Conservation (phyloP, 2,797 vertebrate species). For the Syngnathus acus region DNA sequence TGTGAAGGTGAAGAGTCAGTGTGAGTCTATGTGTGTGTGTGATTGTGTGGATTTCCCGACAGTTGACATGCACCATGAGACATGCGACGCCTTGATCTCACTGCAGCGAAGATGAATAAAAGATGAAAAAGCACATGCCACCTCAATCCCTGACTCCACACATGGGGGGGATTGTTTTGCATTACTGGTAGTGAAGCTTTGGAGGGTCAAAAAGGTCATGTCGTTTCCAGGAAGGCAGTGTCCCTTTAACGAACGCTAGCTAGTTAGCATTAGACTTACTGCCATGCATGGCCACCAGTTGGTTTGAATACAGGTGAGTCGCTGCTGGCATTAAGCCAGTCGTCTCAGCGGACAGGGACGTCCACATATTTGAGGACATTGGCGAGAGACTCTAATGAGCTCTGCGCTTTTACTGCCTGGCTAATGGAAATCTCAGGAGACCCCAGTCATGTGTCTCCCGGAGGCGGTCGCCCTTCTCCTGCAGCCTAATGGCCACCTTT, state of each 20-base stretch:
- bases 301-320: background rate
- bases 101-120: constrained; percentile 66
- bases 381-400: constrained; percentile 64
- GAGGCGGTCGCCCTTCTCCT: constrained; percentile 36
- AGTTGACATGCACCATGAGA: constrained; percentile 64
- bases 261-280: background rate
- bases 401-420: constrained; percentile 67
- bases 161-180: constrained; percentile 52
- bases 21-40: constrained; percentile 12
- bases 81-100: constrained; percentile 64
- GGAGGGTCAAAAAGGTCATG: no score
- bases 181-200: constrained; percentile 65
- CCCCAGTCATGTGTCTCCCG: constrained; percentile 25
- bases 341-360: background rate
- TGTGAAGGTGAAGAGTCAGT: constrained; percentile 34
- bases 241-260: background rate
- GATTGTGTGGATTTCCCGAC: constrained; percentile 48
- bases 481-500: constrained; percentile 60
- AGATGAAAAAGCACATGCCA: constrained; percentile 66
- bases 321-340: background rate
- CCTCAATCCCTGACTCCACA: constrained; percentile 37
- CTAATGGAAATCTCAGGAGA: constrained; percentile 70
- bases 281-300: background rate
- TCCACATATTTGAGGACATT: constrained; percentile 24
- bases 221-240: background rate